Evolutionary conservation across 2,888 invertebrate genomes (phyloP).

Genomic region (Allygus modestus): DNA sequence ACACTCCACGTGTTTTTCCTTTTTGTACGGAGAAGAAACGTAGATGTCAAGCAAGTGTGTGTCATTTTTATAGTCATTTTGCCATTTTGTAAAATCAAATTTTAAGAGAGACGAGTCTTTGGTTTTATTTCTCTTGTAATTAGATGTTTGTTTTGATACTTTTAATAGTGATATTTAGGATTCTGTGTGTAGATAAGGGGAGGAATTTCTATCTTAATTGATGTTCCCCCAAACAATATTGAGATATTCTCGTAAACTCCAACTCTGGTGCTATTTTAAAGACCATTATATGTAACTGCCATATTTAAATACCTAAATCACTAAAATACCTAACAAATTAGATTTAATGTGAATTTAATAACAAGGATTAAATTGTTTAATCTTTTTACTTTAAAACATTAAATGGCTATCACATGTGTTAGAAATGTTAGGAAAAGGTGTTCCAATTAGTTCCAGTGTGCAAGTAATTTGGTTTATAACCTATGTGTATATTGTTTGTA

Average conservation of each 20-base stretch:
- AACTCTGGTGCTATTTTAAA: conserved; percentile 19
- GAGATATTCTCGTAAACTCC: not conserved
- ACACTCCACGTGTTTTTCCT: not conserved
- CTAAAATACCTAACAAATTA: not conserved
- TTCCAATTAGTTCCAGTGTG: not conserved
- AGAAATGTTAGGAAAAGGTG: too few species aligned
- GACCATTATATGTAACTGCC: not conserved
- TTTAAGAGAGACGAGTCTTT: not conserved
- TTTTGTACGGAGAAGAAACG: conserved; percentile 32
- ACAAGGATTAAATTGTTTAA: too few species aligned
- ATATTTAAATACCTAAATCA: not conserved
- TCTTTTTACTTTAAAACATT: too few species aligned
- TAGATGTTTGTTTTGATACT: conserved; percentile 7
- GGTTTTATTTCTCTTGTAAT: not conserved
- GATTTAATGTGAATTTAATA: too few species aligned
- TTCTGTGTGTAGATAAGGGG: not conserved
- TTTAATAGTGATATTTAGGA: not conserved
- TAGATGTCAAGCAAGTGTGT: conserved; percentile 28
- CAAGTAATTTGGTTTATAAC: not conserved
- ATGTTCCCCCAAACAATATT: not conserved
- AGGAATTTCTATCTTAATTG: not conserved
- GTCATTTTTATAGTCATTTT: conserved; percentile 11
- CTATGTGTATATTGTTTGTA: conserved; percentile 2
- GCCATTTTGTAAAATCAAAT: conserved; percentile 35
- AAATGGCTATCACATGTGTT: too few species aligned